Base-by-base conservation (phyloP, 2,113 vertebrate species). In the Mugil cephalus region DNA sequence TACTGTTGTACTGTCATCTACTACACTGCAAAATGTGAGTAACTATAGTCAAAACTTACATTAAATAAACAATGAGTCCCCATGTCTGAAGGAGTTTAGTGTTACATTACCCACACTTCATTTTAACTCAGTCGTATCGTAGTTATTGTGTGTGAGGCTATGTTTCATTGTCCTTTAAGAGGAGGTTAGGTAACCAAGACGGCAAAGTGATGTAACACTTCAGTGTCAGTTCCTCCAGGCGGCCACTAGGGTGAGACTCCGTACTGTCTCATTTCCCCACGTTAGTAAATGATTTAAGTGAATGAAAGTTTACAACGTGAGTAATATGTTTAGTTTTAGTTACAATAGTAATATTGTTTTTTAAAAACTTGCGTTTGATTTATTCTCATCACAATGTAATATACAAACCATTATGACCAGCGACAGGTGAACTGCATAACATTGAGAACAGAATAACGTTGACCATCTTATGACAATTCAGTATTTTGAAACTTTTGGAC, bases 131-230 rank as follows among this genome's bases (percentile, higher is more conserved):
- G 3, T 34, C 35, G 46, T 30, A 47, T 9, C 11, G 1, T 3
- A 6, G 10, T 45, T 45, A 14, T 35, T 30, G 8, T 62, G n/a
- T 4, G 3, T 11, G 21, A 67, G 10, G 48, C 1, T 1, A n/a
- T 19, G 0, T 70, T 79, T 52, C 11, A 64, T 77, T 82, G 68
- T 73, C 58, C 36, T 56, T 1, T 30, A 70, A 56, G 18, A 77
- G 76, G 73, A 79, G 68, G 71, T 92, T 88, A 74, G 66, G 70
- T 88, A 90, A 90, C 48, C 21, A 11, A 0, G 36, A 17, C 14
- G 14, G 38, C 10, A n/a, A 17, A 48, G 79, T 91, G 88, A 89
- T 87, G 77, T 91, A 91, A 91, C 84, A 38, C 12, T 7, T 12
- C 8, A 1, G 7, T 10, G 60, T 30, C 70, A 78, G 50, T 87